Base-by-base conservation (phyloP, 2,888 invertebrate species). In the Sminthurides aquaticus region DNA sequence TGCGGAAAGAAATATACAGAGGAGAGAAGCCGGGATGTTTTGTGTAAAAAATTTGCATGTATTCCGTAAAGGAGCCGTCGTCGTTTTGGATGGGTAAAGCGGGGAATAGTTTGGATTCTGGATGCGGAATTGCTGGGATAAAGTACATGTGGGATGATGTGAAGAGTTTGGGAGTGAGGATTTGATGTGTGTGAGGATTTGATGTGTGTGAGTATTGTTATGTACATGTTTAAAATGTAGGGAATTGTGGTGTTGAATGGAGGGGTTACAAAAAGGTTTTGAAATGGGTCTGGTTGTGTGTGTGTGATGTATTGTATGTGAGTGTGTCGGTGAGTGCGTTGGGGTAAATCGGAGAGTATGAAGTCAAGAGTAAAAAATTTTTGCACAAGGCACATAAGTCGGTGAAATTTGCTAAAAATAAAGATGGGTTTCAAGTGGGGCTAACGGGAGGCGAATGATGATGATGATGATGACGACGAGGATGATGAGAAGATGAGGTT, bases 361-460 rank as follows among this genome's bases (percentile, higher is more conserved):
- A 52, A 52, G 52, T 52, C 52, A 52, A 43, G 20, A 25, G 43
- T 59, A 60, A 55, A 64, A 64, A 64, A 59, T 64, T 64, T 64
- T 60, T 64, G 64, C 64, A 64, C 64, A 64, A 43, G 60, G 60
- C 60, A 49, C 60, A 25, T 20, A 28, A 64, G 64, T 59, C 59
- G 60, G 60, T 60, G 56, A 64, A 60, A 54, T 55, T 64, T 60
- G 59, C 64, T 64, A 64, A 64, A 64, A 64, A 64, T 64, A 64
- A 64, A 60, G 58, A 48, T 25, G 55, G 59, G 60, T 64, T 59
- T 54, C 54, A 59, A 54, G 43, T 34, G 43, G 43, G 15, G 43
- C 43, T 34, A 34, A 34, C 43, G 43, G 43, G 43, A 34, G 43
- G 43, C 8, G 43, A 34, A 34, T 34, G 43, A 34, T 34, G 43